These are phyloP conservation scores for Molothrus aeneus DNA, from an alignment of 2,797 vertebrate genomes.

Conservation along the genomic window DNA sequence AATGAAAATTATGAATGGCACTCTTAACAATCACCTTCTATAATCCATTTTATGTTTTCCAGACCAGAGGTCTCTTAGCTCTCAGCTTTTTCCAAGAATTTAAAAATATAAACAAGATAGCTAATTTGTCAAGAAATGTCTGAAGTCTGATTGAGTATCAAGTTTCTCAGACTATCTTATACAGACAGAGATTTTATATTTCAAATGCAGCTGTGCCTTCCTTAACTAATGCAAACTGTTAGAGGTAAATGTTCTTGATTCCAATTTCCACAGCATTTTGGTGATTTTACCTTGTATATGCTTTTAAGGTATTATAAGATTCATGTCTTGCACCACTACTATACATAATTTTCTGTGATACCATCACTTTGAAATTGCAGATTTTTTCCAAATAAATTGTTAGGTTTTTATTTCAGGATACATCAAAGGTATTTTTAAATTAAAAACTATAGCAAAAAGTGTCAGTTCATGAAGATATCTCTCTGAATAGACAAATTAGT, in stretches of 20 bases:
- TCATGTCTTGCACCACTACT: not conserved
- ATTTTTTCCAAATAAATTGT: not conserved
- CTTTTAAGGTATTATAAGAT: not conserved
- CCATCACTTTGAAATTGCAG: not conserved
- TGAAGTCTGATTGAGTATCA: not conserved
- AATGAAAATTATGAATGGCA: not conserved
- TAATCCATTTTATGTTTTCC: not conserved
- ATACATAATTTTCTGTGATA: not conserved
- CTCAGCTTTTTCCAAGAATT: not conserved
- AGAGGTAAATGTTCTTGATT: not conserved
- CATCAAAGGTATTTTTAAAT: not conserved
- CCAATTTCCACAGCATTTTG: not conserved
- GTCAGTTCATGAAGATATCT: not conserved
- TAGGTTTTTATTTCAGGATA: not conserved
- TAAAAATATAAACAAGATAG: not conserved
- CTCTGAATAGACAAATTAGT: not conserved
- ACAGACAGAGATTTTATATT: not conserved
- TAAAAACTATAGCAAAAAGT: not conserved
- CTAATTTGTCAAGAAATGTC: not conserved
- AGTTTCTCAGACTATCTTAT: not conserved
- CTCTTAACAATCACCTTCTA: not conserved
- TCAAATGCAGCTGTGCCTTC: not conserved
- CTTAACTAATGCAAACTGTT: not conserved
- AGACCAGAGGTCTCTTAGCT: not conserved
- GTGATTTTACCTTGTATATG: not conserved